These are phyloP conservation scores for Luperina testacea DNA, from an alignment of 2,888 invertebrate species.

Conservation along the genomic window DNA sequence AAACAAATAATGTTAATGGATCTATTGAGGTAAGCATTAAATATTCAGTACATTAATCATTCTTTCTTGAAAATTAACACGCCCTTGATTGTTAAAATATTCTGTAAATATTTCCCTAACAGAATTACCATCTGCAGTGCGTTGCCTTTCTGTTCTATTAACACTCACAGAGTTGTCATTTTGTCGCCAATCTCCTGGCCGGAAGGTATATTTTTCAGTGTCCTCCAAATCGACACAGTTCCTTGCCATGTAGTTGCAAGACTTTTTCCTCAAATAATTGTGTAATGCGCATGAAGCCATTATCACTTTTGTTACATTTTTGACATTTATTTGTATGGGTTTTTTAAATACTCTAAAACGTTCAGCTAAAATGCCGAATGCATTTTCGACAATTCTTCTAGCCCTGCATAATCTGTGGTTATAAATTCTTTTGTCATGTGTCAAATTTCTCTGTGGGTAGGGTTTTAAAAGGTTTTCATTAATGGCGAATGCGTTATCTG, in stretches of 20 bases:
- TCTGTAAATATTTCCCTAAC: not conserved
- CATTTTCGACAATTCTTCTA: conserved; percentile 4
- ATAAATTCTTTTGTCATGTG: not conserved
- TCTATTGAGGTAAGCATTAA: not conserved
- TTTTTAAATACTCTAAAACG: too few relatives aligned
- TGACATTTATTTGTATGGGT: too few relatives aligned
- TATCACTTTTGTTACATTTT: too few relatives aligned
- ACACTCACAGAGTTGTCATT: not conserved
- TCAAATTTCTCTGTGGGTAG: not conserved
- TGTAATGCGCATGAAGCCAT: not conserved
- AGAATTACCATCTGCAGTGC: not conserved
- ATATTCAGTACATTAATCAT: conserved; percentile 2
- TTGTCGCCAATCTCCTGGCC: not conserved
- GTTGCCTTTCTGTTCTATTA: not conserved
- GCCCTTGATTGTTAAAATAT: not conserved
- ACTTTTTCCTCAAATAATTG: not conserved
- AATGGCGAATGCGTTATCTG: not conserved
- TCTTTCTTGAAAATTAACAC: not conserved
- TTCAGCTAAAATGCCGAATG: too few relatives aligned
- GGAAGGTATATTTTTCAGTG: not conserved
- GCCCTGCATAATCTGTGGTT: not conserved
- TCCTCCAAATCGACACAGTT: not conserved
- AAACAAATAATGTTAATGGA: too few relatives aligned
- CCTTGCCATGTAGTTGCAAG: not conserved
- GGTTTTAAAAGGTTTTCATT: conserved; percentile 5